Conservation (phyloP, 2,888 invertebrate genomes). For the Osmoderma eremita region DNA sequence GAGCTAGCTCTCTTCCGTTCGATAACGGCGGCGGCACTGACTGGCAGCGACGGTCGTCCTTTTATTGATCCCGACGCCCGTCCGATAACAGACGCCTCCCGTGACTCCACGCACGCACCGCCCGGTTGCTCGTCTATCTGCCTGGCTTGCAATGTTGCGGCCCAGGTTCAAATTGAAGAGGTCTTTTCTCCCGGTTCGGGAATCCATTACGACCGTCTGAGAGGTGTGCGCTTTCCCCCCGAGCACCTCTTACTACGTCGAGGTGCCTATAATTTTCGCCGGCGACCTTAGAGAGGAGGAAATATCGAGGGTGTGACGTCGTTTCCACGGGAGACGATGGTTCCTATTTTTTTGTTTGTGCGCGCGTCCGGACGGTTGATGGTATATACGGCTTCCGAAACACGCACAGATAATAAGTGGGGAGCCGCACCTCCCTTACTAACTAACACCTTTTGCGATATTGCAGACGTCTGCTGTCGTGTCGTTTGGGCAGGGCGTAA, state of each 20-base stretch:
- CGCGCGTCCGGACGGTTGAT: not conserved
- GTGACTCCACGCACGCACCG: slow-evolving; percentile 54
- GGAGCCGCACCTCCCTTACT: not conserved
- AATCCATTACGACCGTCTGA: slow-evolving; percentile 32
- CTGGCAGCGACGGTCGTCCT: slow-evolving; percentile 37
- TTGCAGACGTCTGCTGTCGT: not conserved
- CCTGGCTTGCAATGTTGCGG: no score
- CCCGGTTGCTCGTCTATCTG: slow-evolving; percentile 63
- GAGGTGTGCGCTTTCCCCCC: slow-evolving; percentile 13
- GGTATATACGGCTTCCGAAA: slow-evolving; percentile 18
- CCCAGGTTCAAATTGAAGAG: slow-evolving; percentile 9
- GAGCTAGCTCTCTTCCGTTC: slow-evolving; percentile 40
- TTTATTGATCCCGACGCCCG: slow-evolving; percentile 53
- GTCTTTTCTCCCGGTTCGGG: not conserved
- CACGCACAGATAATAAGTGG: not conserved
- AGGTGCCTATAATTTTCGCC: no score
- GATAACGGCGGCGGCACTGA: slow-evolving; percentile 33
- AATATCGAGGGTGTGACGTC: not conserved
- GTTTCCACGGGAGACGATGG: no score
- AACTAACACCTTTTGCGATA: not conserved
- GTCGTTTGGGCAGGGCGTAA: no score
- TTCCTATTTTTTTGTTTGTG: not conserved
- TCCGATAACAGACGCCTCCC: slow-evolving; percentile 56
- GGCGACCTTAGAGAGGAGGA: slow-evolving; percentile 18
- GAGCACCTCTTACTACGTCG: not conserved